phyloP scores from a whole-genome alignment of 2,888 invertebrate species.

The Drosophila buzzatii region DNA sequence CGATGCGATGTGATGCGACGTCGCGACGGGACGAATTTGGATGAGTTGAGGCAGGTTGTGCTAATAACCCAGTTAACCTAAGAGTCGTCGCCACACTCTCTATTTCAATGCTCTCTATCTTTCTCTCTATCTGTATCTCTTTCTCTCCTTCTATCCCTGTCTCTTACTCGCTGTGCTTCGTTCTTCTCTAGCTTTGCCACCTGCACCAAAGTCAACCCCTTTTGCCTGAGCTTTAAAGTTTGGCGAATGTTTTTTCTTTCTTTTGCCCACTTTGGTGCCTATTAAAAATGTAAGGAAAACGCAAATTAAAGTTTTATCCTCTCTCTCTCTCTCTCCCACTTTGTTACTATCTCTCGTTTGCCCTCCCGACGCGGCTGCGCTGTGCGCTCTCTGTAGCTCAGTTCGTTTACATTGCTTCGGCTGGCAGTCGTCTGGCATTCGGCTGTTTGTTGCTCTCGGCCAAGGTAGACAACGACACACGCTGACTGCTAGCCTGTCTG shows the following conservation, averaged over 20 bases:
- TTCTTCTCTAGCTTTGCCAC: constrained; percentile 35
- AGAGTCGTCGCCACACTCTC: constrained; percentile 43
- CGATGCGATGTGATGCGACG: constrained; percentile 25
- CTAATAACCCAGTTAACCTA: constrained; percentile 77
- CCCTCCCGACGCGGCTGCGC: constrained; percentile 30
- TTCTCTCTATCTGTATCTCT: constrained; percentile 7
- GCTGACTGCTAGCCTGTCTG: constrained; percentile 36
- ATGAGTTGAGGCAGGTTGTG: constrained; percentile 76
- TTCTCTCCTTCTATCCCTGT: constrained; percentile 8
- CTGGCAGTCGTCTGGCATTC: constrained; percentile 10
- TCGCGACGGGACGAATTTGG: constrained; percentile 29
- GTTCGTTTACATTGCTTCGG: constrained; percentile 32
- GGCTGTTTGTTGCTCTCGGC: constrained; percentile 36
- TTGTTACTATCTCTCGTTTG: background rate
- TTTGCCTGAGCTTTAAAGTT: constrained; percentile 34
- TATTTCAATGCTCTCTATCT: constrained; percentile 39
- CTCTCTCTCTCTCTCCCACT: constrained; percentile 6
- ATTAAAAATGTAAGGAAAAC: constrained; percentile 68
- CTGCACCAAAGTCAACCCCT: constrained; percentile 57
- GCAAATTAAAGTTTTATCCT: constrained; percentile 73
- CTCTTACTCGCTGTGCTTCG: background rate
- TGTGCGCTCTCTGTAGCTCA: constrained; percentile 5
- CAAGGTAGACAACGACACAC: constrained; percentile 38
- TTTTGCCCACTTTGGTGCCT: constrained; percentile 49
- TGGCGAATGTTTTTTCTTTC: background rate